phyloP scores from a whole-genome alignment of 2,113 vertebrate species.

The Porphyrio hochstetteri region DNA sequence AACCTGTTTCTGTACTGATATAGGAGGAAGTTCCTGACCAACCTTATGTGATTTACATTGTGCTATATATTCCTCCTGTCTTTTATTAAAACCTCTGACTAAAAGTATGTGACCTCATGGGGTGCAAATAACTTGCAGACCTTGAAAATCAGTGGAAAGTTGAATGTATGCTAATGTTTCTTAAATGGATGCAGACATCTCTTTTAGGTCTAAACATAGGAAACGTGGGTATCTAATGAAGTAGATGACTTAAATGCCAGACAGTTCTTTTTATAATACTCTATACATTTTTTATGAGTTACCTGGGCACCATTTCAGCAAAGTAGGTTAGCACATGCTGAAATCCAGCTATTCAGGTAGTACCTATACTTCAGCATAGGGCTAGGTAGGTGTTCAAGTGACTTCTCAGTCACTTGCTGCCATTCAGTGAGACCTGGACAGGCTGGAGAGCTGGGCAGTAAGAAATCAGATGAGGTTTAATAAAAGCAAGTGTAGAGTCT shows the following conservation, averaged over 20 bases:
- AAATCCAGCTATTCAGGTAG: background rate
- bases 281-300: background rate
- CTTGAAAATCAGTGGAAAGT: background rate
- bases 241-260: background rate
- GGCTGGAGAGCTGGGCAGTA: no score
- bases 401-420: background rate
- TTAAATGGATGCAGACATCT: background rate
- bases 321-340: background rate
- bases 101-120: background rate
- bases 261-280: background rate
- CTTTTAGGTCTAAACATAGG: background rate
- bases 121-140: background rate
- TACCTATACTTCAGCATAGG: background rate
- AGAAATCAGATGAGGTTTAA: no score
- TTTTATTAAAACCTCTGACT: background rate
- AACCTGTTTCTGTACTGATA: background rate
- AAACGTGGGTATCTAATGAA: background rate
- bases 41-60: background rate
- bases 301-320: background rate
- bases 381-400: background rate
- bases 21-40: background rate
- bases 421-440: no score
- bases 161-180: background rate
- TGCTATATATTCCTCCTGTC: background rate
- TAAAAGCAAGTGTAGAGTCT: no score